phyloP scores from a whole-genome alignment of 2,888 invertebrate species.

The Netelia fuscicornis region DNA sequence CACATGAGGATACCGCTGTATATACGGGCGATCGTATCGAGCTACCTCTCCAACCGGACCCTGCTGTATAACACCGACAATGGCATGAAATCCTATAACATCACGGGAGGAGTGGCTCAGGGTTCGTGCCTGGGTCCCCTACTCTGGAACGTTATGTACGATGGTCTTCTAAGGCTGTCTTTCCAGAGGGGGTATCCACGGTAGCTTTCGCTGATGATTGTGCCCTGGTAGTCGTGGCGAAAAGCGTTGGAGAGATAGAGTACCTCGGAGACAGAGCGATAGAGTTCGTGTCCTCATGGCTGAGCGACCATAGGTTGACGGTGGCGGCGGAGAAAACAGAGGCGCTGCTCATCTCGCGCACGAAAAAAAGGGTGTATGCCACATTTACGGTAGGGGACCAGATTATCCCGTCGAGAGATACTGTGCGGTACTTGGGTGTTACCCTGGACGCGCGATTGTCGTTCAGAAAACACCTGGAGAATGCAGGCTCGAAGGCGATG shows the following conservation, averaged over 20 bases:
- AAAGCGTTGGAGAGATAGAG: neutral
- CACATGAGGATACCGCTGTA: neutral
- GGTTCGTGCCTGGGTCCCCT: constrained; percentile 47
- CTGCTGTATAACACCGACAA: too few relatives aligned
- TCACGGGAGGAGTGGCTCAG: constrained; percentile 12
- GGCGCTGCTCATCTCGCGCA: neutral
- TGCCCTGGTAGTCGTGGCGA: constrained; percentile 12
- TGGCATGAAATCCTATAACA: too few relatives aligned
- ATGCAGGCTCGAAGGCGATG: neutral
- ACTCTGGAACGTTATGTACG: constrained; percentile 53
- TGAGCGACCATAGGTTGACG: neutral
- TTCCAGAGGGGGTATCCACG: constrained; percentile 3
- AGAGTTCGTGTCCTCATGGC: constrained; percentile 17
- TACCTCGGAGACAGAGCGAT: neutral
- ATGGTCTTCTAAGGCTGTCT: constrained; percentile 26
- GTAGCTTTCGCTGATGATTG: constrained; percentile 14
- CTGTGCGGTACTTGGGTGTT: constrained; percentile 1
- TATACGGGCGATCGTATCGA: neutral
- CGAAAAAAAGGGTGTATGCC: neutral
- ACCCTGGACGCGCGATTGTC: constrained; percentile 22
- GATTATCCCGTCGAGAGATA: neutral
- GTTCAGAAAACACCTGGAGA: constrained; percentile 21
- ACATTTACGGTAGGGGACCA: too few relatives aligned
- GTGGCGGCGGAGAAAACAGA: neutral
- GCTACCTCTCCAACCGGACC: constrained; percentile 3